Conservation (phyloP, 2,113 vertebrate species). For the Cricetomys ansorgei region DNA sequence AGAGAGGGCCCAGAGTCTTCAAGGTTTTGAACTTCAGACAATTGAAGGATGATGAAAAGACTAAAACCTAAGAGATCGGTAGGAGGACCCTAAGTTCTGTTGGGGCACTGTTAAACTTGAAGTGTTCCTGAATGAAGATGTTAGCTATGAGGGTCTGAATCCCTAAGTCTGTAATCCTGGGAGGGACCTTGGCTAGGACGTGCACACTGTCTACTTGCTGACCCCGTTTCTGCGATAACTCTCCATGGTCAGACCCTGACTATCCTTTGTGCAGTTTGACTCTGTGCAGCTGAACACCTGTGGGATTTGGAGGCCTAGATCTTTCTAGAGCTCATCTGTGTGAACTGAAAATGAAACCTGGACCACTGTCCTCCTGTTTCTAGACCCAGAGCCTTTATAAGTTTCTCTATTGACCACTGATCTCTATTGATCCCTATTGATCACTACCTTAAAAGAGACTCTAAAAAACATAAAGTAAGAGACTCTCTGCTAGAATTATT, state of each 20-base stretch:
- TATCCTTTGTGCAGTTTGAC: background rate
- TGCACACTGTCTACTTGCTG: background rate
- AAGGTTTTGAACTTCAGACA: background rate
- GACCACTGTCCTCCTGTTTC: background rate
- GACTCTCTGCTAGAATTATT: background rate
- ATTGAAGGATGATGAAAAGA: background rate
- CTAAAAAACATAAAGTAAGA: background rate
- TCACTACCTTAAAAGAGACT: background rate
- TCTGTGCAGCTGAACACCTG: background rate
- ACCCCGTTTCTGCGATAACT: background rate
- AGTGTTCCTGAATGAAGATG: background rate
- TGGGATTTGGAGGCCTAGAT: background rate
- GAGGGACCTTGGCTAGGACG: background rate
- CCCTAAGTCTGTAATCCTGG: background rate
- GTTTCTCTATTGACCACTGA: background rate
- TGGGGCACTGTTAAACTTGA: background rate
- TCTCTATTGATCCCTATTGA: no score
- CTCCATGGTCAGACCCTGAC: background rate
- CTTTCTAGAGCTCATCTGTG: background rate
- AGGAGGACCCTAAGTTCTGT: background rate
- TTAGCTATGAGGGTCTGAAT: background rate
- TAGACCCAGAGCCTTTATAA: conserved; percentile 3
- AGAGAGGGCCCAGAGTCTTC: background rate
- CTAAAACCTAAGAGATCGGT: background rate
- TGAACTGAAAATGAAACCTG: conserved; percentile 15